These are phyloP conservation scores for Cyanistes caeruleus DNA, from an alignment of 2,113 vertebrate genomes.

Conservation along the genomic window DNA sequence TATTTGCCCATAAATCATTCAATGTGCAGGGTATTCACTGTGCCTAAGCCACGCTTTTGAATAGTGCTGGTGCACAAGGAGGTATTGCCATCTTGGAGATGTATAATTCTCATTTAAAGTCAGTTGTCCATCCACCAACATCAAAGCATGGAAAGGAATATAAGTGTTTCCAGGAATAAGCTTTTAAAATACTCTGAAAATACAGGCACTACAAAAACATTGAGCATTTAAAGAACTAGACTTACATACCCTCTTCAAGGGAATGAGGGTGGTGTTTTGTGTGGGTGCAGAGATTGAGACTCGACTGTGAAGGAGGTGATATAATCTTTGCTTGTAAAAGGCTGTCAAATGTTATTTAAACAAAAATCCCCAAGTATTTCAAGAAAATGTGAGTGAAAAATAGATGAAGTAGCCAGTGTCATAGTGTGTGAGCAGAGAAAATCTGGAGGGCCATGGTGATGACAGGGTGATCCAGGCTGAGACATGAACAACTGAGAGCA, in stretches of 20 bases:
- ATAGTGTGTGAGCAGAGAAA: background rate
- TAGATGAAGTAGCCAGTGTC: background rate
- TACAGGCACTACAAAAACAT: background rate
- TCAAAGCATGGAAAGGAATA: background rate
- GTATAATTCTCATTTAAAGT: background rate
- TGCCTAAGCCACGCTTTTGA: background rate
- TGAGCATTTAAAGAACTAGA: background rate
- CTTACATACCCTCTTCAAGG: background rate
- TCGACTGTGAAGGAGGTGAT: background rate
- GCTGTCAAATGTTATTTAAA: background rate
- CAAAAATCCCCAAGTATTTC: background rate
- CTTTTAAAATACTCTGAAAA: background rate
- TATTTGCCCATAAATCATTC: background rate
- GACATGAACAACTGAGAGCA: background rate
- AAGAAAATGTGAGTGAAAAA: background rate
- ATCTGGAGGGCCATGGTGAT: background rate
- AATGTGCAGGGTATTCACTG: background rate
- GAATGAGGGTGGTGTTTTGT: background rate
- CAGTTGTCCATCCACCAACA: background rate
- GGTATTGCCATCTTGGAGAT: background rate
- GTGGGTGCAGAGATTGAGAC: accelerated
- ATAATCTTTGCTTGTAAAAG: background rate
- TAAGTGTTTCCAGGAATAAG: background rate
- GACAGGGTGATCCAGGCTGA: background rate
- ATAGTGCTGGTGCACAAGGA: background rate